Evolutionary conservation across 2,797 vertebrate genomes (phyloP), one percentile per base, ranked within the genome.

Genomic region (Naso thynnoides): DNA sequence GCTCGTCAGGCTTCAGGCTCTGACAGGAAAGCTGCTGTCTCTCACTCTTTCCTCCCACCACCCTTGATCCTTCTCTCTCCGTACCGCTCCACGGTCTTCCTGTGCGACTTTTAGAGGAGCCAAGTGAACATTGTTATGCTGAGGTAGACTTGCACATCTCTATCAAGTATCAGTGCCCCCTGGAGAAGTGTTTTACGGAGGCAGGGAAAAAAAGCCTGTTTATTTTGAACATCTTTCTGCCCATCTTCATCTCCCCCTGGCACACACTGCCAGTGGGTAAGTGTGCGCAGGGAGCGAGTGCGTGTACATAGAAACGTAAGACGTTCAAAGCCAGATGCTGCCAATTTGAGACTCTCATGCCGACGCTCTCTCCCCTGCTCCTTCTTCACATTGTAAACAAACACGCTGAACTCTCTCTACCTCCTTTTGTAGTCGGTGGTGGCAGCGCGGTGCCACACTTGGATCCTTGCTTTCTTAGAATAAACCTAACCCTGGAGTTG

Each of bases 271-370:
- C 84, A 29, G 6, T 79, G 75, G 71, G 70, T 83, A 78, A 78
- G 63, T 66, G 75, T 71, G 86, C 24, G 38, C 33, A 21, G 66
- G 70, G 63, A 78, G 59, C 6, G 53, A 31, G 36, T 47, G 56
- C 27, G 19, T 18, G 45, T 64, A 50, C 62, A 59, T 62, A 65
- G 53, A 73, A 74, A 77, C 21, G 56, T 11, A 56, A 86, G 67
- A 44, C 13, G 16, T 87, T 88, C 86, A 91, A 89, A 90, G 85
- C 36, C 84, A 74, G 72, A 73, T 75, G 82, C 73, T 76, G 68
- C 78, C 1, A 13, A 79, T 78, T 86, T 80, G 56, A 84, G 79
- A 72, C 64, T 84, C 77, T 55, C 41, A 38, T 27, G 62, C 78
- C 52, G 72, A 70, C 58, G 23, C 67, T 38, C 80, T 76, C 69